Conservation (phyloP, 2,113 vertebrate genomes). For the Spea multiplicata region DNA sequence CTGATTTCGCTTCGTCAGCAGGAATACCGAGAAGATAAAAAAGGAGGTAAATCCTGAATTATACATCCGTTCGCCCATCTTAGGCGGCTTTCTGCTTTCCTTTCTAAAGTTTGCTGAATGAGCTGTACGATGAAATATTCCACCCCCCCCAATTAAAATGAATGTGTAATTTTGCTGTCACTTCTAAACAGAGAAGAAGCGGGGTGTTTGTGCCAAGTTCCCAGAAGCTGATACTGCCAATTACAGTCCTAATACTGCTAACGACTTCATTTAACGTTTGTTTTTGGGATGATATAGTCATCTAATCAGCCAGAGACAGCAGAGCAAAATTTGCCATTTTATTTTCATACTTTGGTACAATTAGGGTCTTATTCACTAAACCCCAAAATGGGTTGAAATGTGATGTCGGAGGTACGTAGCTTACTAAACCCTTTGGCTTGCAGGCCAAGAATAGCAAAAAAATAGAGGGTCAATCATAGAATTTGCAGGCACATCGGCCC, state of each 20-base stretch:
- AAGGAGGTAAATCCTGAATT: neutral
- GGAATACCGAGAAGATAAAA: neutral
- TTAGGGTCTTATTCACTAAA: too few relatives aligned
- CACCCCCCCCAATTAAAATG: slow-evolving; percentile 3
- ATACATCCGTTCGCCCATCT: neutral
- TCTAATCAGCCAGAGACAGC: neutral
- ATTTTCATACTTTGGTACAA: neutral
- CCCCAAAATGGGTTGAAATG: too few relatives aligned
- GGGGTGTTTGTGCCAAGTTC: slow-evolving; percentile 4
- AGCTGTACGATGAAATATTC: neutral
- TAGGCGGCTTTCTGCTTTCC: neutral
- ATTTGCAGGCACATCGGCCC: too few relatives aligned
- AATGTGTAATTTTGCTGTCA: slow-evolving; percentile 19
- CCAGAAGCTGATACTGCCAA: slow-evolving; percentile 11
- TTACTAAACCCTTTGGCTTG: too few relatives aligned
- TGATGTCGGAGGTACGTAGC: too few relatives aligned
- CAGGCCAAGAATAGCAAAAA: too few relatives aligned
- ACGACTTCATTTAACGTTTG: slow-evolving; percentile 10
- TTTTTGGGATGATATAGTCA: neutral
- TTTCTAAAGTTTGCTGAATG: slow-evolving; percentile 4
- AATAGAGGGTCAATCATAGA: too few relatives aligned
- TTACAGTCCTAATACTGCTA: neutral
- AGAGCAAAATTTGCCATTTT: neutral
- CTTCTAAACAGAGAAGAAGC: neutral
- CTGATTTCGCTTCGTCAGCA: neutral